Evolutionary conservation across 2,113 vertebrate genomes (phyloP).

Genomic region (Heterotilapia buettikoferi): DNA sequence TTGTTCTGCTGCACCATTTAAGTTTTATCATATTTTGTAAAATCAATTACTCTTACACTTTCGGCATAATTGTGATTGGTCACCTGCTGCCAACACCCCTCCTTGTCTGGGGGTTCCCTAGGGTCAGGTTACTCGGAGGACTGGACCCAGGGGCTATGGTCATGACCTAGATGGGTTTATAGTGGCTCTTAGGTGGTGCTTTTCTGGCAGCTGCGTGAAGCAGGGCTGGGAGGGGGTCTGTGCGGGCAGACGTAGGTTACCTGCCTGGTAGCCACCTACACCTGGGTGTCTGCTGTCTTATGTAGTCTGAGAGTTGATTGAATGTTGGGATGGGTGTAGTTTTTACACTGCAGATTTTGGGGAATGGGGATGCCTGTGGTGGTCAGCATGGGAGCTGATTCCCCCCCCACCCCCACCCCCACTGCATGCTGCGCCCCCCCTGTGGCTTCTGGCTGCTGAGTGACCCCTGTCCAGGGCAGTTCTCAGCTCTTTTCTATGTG

Average conservation of each 20-base stretch:
- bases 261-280: background rate
- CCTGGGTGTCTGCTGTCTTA: background rate
- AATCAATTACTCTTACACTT: no score
- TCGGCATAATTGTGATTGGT: no score
- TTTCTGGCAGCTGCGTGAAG: background rate
- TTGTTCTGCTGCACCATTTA: no score
- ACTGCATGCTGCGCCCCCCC: no score
- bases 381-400: no score
- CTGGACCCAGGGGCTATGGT: no score
- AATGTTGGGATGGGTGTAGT: background rate
- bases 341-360: background rate
- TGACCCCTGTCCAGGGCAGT: background rate
- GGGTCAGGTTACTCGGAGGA: no score
- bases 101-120: no score
- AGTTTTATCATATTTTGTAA: no score
- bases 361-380: no score
- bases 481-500: background rate
- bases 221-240: background rate
- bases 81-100: no score
- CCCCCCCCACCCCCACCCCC: fast-evolving
- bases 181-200: background rate
- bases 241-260: fast-evolving
- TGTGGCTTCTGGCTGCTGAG: background rate
- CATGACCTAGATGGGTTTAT: no score
- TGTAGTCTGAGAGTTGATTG: background rate